Conservation (phyloP, 2,888 invertebrate species). For the Stegophylla sp. region DNA sequence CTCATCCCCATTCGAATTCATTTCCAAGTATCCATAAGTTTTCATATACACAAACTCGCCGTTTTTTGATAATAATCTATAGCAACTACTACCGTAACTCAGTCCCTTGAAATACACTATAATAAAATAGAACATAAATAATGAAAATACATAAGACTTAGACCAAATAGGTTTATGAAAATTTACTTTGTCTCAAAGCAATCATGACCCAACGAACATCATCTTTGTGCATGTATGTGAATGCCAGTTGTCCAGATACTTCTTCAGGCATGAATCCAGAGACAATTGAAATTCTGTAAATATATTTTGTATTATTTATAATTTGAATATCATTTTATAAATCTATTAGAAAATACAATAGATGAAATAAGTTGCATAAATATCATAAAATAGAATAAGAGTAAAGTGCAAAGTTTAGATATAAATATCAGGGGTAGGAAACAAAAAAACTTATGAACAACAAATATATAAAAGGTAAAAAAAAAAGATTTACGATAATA, state of each 20-base stretch:
- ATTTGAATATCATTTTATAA: too few species aligned
- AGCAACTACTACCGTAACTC: conserved; percentile 85
- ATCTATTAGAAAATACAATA: too few species aligned
- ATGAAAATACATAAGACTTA: not conserved
- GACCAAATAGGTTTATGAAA: not conserved
- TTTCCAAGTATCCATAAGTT: conserved; percentile 84
- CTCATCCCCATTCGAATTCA: conserved; percentile 76
- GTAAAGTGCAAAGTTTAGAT: too few species aligned
- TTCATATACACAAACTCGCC: conserved; percentile 86
- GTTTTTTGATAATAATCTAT: conserved; percentile 79
- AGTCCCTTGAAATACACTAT: conserved; percentile 84
- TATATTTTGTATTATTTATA: not conserved
- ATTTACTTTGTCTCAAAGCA: conserved; percentile 79
- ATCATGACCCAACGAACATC: conserved; percentile 89
- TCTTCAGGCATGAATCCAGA: conserved; percentile 90
- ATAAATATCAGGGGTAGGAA: too few species aligned
- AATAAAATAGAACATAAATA: conserved; percentile 62
- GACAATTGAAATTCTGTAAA: conserved; percentile 78
- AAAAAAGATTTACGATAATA: too few species aligned
- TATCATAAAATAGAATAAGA: too few species aligned
- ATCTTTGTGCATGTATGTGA: conserved; percentile 87
- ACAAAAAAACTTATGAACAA: too few species aligned
- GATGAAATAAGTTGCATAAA: too few species aligned
- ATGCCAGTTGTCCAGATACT: conserved; percentile 85
- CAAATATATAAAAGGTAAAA: too few species aligned